Base-by-base conservation (phyloP, 2,797 vertebrate species). In the Rousettus madagascariensis region DNA sequence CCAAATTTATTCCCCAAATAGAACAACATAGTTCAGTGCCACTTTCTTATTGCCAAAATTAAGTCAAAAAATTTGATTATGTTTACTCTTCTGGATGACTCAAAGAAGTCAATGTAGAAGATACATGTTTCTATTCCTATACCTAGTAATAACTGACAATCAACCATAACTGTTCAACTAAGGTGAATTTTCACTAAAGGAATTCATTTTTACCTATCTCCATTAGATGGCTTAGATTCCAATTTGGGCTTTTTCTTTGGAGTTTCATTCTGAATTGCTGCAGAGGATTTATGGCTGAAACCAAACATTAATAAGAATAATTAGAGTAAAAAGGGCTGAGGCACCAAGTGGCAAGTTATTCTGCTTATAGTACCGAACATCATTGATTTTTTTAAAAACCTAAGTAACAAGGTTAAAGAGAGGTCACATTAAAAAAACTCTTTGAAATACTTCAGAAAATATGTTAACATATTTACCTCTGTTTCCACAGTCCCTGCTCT, bases 221-320 rank as follows among this genome's bases (percentile, higher is more conserved):
- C 99, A 95, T 99, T 99, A 95, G 99, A 99, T 99, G 99, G 99
- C 99, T 99, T 99, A 98, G 99, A 98, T 99, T 99, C 99, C 98
- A 99, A 99, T 99, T 99, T 99, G 98, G 99, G 99, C 98, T 99
- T 99, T 99, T 99, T 99, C 99, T 99, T 99, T 99, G 99, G 99
- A 98, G 99, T 99, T 99, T 99, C 99, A 98, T 99, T 99, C 99
- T 99, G 99, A 99, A 99, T 99, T 98, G 99, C 98, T 98, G 99
- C 98, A 97, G 98, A 99, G 95, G 99, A 99, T 99, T 99, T 99
- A 99, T 99, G 99, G 99, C 99, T 99, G 98, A 97, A 99, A 98
- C 78, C 82, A 98, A 98, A 98, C 96, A 85, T 94, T 94, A 80
- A 98, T 90, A 97, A 98, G 96, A 97, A 97, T 75, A 93, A 96